Evolutionary conservation across 2,797 vertebrate genomes (phyloP).

Genomic region (Danio choprae): DNA sequence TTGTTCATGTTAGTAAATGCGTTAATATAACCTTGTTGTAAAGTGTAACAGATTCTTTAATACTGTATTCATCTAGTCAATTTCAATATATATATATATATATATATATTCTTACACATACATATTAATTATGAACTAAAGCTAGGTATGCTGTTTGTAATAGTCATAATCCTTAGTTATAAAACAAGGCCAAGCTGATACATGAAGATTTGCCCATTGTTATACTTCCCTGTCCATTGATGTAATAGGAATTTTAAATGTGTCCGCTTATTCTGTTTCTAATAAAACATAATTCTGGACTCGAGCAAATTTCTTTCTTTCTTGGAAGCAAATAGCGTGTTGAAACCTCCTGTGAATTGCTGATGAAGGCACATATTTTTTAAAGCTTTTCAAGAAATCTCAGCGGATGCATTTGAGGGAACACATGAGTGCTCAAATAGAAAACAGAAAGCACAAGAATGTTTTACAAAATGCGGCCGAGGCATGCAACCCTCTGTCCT

Average conservation of each 20-base stretch:
- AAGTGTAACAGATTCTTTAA: no score
- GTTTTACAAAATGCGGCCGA: constrained; percentile 25
- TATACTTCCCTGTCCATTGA: background rate
- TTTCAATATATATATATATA: background rate
- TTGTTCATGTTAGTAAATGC: no score
- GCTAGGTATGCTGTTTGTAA: background rate
- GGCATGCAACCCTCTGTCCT: background rate
- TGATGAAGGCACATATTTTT: constrained; percentile 28
- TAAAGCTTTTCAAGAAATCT: constrained; percentile 22
- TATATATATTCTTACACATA: background rate
- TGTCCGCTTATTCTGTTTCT: background rate
- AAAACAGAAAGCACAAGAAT: constrained; percentile 13
- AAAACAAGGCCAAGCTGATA: background rate
- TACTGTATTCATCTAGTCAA: background rate
- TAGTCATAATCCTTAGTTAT: background rate
- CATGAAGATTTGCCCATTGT: background rate
- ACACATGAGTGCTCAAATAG: constrained; percentile 9
- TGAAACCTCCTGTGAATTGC: constrained; percentile 9
- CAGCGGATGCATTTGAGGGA: constrained; percentile 15
- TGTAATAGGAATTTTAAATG: background rate
- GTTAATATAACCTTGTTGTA: no score
- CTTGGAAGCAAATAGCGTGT: background rate
- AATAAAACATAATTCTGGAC: background rate
- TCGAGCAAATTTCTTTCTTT: background rate
- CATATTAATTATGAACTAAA: background rate